phyloP scores from a whole-genome alignment of 2,797 vertebrate genomes.

The Peromyscus eremicus region DNA sequence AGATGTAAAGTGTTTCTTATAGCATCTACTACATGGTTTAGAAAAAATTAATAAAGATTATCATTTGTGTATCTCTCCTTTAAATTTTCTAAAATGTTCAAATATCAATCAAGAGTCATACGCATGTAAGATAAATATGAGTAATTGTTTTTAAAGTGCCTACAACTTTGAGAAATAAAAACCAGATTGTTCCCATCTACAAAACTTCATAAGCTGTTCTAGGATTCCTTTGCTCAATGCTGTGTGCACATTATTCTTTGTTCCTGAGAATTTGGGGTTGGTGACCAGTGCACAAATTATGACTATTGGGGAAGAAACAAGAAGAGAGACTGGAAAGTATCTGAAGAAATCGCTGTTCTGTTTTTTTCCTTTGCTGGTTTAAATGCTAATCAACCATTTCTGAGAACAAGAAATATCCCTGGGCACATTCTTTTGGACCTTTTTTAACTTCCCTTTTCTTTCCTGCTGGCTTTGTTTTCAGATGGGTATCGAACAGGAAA shows the following conservation, averaged over 20 bases:
- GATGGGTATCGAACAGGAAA: conserved; percentile 77
- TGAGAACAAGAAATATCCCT: conserved; percentile 59
- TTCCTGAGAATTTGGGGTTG: neutral
- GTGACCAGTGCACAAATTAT: neutral
- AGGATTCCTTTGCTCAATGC: neutral
- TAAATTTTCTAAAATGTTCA: conserved; percentile 55
- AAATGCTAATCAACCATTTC: conserved; percentile 67
- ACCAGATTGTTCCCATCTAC: neutral
- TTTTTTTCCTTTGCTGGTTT: conserved; percentile 51
- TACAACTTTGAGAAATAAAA: neutral
- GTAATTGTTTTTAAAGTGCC: conserved; percentile 24
- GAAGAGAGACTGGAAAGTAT: conserved; percentile 17
- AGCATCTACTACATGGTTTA: neutral
- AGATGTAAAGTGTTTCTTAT: conserved; percentile 17
- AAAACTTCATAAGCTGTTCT: neutral
- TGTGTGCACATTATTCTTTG: neutral
- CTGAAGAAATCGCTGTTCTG: conserved; percentile 21
- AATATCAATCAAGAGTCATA: conserved; percentile 33
- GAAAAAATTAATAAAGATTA: conserved; percentile 51
- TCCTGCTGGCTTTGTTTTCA: conserved; percentile 77
- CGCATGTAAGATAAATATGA: neutral
- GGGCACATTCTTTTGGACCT: conserved; percentile 68
- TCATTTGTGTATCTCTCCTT: conserved; percentile 36
- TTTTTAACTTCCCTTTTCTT: conserved; percentile 71
- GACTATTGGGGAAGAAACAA: neutral